Evolutionary conservation across 2,888 invertebrate genomes (phyloP).

Genomic region (Galerucella calmariensis): DNA sequence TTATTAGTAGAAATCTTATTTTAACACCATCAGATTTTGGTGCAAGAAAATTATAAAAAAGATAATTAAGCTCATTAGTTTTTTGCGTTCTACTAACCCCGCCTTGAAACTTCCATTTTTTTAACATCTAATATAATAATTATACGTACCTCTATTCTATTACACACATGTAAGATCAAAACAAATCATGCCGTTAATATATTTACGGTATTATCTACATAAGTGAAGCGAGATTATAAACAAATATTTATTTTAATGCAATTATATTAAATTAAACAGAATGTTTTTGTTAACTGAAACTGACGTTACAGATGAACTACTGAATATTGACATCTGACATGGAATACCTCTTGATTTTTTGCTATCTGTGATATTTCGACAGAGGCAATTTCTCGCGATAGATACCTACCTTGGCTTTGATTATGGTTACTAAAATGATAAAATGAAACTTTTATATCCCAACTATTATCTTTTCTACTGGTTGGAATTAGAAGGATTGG

Average conservation of each 20-base stretch:
- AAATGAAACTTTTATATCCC: too few relatives aligned
- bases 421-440: too few relatives aligned
- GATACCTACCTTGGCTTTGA: too few relatives aligned
- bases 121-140: constrained; percentile 7
- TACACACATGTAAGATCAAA: not conserved
- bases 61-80: not conserved
- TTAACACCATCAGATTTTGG: not conserved
- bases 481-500: too few relatives aligned
- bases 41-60: constrained; percentile 7
- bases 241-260: constrained; percentile 12
- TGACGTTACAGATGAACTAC: not conserved
- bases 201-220: constrained; percentile 7
- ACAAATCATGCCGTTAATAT: constrained; percentile 7
- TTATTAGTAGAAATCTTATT: constrained; percentile 16
- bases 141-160: constrained; percentile 19
- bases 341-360: too few relatives aligned
- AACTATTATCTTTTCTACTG: too few relatives aligned
- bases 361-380: too few relatives aligned
- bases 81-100: constrained; percentile 33
- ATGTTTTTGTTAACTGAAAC: constrained; percentile 23
- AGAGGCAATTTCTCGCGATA: too few relatives aligned
- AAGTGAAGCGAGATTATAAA: not conserved
- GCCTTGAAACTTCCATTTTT: constrained; percentile 30
- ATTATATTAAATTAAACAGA: constrained; percentile 17
- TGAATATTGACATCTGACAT: not conserved